A percentile compares a stretch with the other conserved stretches of the same genome.
Evolutionary conservation across 2,797 vertebrate species (phyloP).

Genomic region (Chanos chanos): DNA sequence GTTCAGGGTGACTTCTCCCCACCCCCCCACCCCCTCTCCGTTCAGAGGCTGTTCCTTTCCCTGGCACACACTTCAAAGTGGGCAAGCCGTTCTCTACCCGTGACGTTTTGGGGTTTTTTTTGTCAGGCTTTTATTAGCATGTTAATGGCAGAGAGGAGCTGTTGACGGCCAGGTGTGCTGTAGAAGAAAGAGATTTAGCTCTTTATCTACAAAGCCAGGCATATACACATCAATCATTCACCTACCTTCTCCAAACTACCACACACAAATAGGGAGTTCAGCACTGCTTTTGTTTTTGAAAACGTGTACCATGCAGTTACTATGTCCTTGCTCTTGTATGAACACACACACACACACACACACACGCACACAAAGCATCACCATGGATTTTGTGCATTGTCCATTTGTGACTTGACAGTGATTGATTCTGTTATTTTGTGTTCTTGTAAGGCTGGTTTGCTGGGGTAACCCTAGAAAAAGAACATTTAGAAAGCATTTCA

Average conservation of each 20-base stretch:
- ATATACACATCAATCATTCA: conserved; percentile 16
- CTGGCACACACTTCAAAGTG: conserved; percentile 45
- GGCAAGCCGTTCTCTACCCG: not conserved
- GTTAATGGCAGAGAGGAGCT: conserved; percentile 35
- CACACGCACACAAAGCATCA: no score
- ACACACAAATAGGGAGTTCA: conserved; percentile 1
- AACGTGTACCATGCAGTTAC: not conserved
- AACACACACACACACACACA: no score
- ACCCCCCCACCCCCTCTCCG: conserved; percentile 7
- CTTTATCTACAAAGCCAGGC: not conserved
- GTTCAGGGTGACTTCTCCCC: not conserved
- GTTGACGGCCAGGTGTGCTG: conserved; percentile 42
- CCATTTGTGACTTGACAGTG: no score
- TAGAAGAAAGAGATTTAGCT: not conserved
- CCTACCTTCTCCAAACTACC: conserved; percentile 1
- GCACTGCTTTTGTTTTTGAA: conserved; percentile 1
- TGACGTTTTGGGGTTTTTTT: conserved; percentile 13
- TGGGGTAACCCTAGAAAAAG: no score
- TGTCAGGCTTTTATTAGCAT: conserved; percentile 44
- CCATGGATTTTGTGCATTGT: no score
- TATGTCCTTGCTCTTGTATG: no score
- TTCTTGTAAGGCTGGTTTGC: no score
- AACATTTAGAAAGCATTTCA: no score
- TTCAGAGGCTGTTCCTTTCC: conserved; percentile 1
- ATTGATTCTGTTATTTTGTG: no score